A percentile compares a stretch with the other conserved stretches of the same genome.
Evolutionary conservation across 2,888 invertebrate genomes (phyloP).

Genomic region (Periphyllus acericola): DNA sequence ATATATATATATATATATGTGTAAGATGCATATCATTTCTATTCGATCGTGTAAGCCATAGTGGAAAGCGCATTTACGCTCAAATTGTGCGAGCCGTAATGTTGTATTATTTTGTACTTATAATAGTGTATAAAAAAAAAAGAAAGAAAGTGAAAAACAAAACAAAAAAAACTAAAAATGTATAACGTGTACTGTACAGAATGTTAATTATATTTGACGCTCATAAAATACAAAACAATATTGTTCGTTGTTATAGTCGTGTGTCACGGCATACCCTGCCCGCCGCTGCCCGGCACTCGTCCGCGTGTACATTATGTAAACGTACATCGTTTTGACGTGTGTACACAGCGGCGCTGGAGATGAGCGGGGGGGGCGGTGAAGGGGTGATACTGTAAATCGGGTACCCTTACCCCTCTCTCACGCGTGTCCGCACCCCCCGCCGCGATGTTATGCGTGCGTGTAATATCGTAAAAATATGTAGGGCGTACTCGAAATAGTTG

Average conservation of each 20-base stretch:
- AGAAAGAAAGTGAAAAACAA: too few relatives aligned
- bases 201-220: slow-evolving; percentile 54
- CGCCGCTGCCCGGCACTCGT: neutral
- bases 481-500: too few relatives aligned
- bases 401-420: too few relatives aligned
- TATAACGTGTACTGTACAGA: slow-evolving; percentile 56
- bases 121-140: slow-evolving; percentile 39
- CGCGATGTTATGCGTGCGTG: too few relatives aligned
- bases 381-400: too few relatives aligned
- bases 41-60: slow-evolving; percentile 12
- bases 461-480: too few relatives aligned
- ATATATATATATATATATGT: neutral
- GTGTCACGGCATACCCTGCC: neutral
- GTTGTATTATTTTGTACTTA: slow-evolving; percentile 55
- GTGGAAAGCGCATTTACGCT: slow-evolving; percentile 23
- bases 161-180: slow-evolving; percentile 7
- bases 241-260: neutral
- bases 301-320: neutral
- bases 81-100: neutral
- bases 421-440: too few relatives aligned
- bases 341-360: too few relatives aligned
- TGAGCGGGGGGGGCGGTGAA: too few relatives aligned
- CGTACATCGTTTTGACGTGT: neutral
- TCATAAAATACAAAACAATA: slow-evolving; percentile 40
- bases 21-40: slow-evolving; percentile 58